Percentiles rank a stretch among this genome's conserved stretches.
phyloP scores from a whole-genome alignment of 1,140 invertebrate species.

The Drosophila cardini region DNA sequence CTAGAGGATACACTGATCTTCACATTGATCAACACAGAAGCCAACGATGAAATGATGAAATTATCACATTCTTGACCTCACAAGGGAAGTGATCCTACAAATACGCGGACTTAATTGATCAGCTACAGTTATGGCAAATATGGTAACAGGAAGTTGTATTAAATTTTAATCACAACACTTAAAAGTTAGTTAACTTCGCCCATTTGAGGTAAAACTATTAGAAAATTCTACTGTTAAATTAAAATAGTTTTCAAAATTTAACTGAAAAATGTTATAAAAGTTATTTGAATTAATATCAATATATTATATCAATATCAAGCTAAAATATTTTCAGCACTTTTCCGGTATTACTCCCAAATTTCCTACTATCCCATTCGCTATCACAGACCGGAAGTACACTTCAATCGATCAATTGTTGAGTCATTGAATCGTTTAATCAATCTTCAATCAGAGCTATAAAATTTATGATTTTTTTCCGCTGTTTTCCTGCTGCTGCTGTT shows the following conservation, averaged over 20 bases:
- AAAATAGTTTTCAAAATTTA: too few species aligned
- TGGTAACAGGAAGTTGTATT: not conserved
- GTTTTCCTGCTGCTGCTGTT: constrained; percentile 11
- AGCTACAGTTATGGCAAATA: not conserved
- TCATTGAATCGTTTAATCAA: not conserved
- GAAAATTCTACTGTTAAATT: too few species aligned
- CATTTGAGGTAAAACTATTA: too few species aligned
- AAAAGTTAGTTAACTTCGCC: too few species aligned
- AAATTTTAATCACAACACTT: too few species aligned
- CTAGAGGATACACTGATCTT: constrained; percentile 45
- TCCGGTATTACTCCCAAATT: too few species aligned
- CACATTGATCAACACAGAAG: constrained; percentile 7
- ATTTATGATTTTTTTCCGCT: constrained; percentile 35
- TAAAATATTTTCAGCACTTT: too few species aligned
- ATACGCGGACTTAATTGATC: not conserved
- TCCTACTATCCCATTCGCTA: too few species aligned
- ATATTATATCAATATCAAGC: too few species aligned
- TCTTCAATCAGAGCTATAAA: constrained; percentile 58
- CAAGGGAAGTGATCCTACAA: not conserved
- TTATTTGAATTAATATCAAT: too few species aligned
- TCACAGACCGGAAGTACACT: constrained; percentile 5
- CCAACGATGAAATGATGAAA: constrained; percentile 1
- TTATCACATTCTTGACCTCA: constrained; percentile 12
- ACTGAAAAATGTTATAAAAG: too few species aligned
- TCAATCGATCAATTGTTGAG: constrained; percentile 14